A percentile compares a stretch with the other conserved stretches of the same genome.
phyloP scores from a whole-genome alignment of 2,797 vertebrate genomes.

The Ataeniobius toweri region DNA sequence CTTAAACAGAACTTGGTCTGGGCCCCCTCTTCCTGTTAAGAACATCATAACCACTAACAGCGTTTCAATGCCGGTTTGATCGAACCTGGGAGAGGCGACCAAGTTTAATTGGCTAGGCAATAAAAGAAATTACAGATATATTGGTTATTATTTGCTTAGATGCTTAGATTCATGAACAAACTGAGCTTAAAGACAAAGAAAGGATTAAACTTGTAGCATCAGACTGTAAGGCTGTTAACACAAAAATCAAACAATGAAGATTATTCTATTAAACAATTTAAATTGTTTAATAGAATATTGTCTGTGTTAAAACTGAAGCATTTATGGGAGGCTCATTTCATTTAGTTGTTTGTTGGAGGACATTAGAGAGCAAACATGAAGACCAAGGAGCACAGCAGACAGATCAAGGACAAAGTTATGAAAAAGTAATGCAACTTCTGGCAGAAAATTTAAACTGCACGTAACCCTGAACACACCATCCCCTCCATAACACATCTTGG shows the following conservation, averaged over 20 bases:
- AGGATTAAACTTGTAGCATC: neutral
- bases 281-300: no score
- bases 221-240: no score
- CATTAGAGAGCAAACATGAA: neutral
- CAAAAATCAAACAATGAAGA: no score
- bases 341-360: neutral
- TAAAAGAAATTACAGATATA: neutral
- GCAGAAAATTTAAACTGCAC: no score
- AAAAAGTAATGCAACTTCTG: no score
- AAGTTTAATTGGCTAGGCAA: neutral
- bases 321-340: neutral
- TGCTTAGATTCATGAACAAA: neutral
- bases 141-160: neutral
- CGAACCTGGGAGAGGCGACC: neutral
- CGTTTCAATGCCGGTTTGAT: neutral
- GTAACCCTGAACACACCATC: no score
- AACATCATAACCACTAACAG: neutral
- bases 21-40: neutral
- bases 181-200: neutral
- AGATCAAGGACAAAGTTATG: no score
- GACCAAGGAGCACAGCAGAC: neutral
- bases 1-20: neutral
- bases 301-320: neutral
- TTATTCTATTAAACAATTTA: neutral
- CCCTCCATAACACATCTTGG: no score